Conservation (phyloP, 2,113 vertebrate genomes). For the Rhinoderma darwinii region DNA sequence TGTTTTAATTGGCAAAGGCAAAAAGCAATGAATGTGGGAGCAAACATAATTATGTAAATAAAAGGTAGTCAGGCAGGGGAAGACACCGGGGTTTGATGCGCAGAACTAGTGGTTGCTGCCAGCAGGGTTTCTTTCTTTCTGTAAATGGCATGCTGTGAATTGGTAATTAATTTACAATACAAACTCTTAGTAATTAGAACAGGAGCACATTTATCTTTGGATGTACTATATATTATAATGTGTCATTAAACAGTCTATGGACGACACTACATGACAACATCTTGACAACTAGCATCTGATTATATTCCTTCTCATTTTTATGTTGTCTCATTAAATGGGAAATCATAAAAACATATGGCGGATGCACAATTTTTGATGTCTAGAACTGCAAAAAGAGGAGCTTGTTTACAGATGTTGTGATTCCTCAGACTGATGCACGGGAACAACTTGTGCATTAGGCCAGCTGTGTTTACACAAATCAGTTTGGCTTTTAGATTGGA, state of each 20-base stretch:
- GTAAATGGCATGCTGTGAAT: conserved; percentile 42
- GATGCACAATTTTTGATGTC: conserved; percentile 24
- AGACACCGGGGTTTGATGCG: conserved; percentile 47
- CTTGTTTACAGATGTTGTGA: conserved; percentile 47
- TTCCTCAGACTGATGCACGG: conserved; percentile 5
- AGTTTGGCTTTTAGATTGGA: conserved; percentile 12
- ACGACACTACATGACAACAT: conserved; percentile 13
- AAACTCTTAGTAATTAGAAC: conserved; percentile 46
- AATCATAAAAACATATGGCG: conserved; percentile 40
- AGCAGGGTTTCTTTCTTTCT: conserved; percentile 50
- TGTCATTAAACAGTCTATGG: conserved; percentile 34
- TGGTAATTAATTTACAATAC: conserved; percentile 42
- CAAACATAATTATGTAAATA: conserved; percentile 56
- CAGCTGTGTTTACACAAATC: conserved; percentile 49
- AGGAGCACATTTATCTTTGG: conserved; percentile 41
- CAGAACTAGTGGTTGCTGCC: conserved; percentile 42
- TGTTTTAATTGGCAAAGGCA: conserved; percentile 53
- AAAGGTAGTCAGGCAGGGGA: conserved; percentile 57
- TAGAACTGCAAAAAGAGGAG: not conserved
- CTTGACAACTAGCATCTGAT: not conserved
- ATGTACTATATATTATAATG: conserved; percentile 20
- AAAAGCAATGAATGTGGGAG: conserved; percentile 53
- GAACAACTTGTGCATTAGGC: conserved; percentile 32
- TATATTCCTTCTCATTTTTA: conserved; percentile 17
- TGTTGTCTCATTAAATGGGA: conserved; percentile 33